A percentile compares a stretch with the other conserved stretches of the same genome.
phyloP scores from a whole-genome alignment of 2,113 vertebrate genomes.

The Microcebus tavaratra region DNA sequence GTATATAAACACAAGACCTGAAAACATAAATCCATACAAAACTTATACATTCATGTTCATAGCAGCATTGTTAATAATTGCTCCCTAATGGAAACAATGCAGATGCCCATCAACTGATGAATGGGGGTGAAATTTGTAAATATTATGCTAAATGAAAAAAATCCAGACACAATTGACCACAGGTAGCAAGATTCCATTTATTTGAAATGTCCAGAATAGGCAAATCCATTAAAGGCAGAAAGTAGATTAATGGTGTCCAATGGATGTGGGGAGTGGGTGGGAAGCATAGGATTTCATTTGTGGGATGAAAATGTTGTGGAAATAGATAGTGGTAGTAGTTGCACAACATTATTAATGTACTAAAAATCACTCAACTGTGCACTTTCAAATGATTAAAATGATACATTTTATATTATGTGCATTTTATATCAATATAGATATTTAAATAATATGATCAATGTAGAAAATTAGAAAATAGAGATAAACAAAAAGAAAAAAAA shows the following conservation, averaged over 20 bases:
- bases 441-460: background rate
- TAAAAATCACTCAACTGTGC: background rate
- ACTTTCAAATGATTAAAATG: background rate
- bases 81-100: background rate
- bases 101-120: background rate
- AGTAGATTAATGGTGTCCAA: background rate
- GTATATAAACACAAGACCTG: background rate
- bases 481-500: no score
- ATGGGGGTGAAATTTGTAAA: background rate
- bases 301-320: background rate
- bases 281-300: background rate
- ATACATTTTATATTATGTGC: background rate
- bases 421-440: background rate
- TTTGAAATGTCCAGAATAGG: background rate
- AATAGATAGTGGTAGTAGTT: background rate
- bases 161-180: background rate
- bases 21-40: background rate
- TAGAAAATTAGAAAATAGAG: no score
- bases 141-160: background rate
- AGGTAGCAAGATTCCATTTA: background rate
- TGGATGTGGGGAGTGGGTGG: background rate
- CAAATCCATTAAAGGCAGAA: background rate
- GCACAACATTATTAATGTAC: background rate
- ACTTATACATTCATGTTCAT: background rate
- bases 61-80: background rate